Evolutionary conservation across 2,888 invertebrate genomes (phyloP).

Genomic region (Drosophila maculinotata): DNA sequence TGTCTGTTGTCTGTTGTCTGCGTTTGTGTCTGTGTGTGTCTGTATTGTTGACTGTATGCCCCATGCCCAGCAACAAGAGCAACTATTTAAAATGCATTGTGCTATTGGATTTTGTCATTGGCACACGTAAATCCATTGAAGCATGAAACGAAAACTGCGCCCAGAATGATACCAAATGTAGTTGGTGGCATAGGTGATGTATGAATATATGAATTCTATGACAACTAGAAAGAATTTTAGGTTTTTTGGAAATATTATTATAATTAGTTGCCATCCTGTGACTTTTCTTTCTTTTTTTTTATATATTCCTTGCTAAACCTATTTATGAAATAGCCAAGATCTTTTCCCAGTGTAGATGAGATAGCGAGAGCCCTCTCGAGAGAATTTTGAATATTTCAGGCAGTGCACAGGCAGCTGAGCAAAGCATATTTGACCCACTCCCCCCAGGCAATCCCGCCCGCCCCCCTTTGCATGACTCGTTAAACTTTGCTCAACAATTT

Average conservation of each 20-base stretch:
- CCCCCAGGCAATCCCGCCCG: background rate
- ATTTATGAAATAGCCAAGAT: no score
- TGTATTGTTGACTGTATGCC: constrained; percentile 40
- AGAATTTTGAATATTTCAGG: constrained; percentile 39
- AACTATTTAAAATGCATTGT: constrained; percentile 57
- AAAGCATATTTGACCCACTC: constrained; percentile 26
- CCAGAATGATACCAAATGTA: background rate
- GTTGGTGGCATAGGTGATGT: background rate
- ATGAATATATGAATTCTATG: background rate
- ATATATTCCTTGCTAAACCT: no score
- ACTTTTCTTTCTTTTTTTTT: no score
- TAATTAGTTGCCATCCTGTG: no score
- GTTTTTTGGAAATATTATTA: no score
- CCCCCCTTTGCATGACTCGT: constrained; percentile 5
- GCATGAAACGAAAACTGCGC: constrained; percentile 60
- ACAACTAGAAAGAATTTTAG: no score
- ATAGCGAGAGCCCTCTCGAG: constrained; percentile 2
- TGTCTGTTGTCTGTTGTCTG: constrained; percentile 42
- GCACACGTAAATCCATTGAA: constrained; percentile 65
- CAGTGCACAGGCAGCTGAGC: constrained; percentile 31
- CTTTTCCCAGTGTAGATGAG: background rate
- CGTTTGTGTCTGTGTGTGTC: constrained; percentile 39
- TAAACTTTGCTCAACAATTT: constrained; percentile 59
- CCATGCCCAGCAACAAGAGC: constrained; percentile 30
- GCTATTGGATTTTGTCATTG: constrained; percentile 57